A percentile compares a stretch with the other conserved stretches of the same genome.
Conservation (phyloP, 1,140 invertebrate genomes). For the Drosophila baimaii region DNA sequence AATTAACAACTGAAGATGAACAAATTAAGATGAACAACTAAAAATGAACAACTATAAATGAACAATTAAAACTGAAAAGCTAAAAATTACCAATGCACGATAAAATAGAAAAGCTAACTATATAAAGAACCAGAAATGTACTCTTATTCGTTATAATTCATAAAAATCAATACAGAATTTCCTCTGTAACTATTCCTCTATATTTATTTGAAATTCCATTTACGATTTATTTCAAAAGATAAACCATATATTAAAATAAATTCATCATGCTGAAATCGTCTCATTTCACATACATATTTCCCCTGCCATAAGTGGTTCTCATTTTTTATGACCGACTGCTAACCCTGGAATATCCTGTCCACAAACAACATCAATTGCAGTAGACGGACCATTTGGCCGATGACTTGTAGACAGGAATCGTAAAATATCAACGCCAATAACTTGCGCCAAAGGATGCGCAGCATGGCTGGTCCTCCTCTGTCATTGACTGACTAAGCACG, state of each 20-base stretch:
- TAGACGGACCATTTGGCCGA: slow-evolving; percentile 51
- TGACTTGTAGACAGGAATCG: slow-evolving; percentile 62
- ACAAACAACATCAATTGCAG: slow-evolving; percentile 45
- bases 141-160: too few species aligned
- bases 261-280: background rate
- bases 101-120: too few species aligned
- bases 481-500: slow-evolving; percentile 65
- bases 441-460: slow-evolving; percentile 39
- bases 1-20: background rate
- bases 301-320: slow-evolving; percentile 15
- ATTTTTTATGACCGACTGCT: slow-evolving; percentile 29
- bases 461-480: slow-evolving; percentile 20
- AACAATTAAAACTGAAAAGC: too few species aligned
- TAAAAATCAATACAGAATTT: background rate
- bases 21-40: background rate
- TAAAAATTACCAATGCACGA: too few species aligned
- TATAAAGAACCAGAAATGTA: too few species aligned
- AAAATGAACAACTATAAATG: background rate
- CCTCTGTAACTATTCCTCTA: too few species aligned
- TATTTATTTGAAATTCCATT: background rate
- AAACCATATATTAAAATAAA: slow-evolving; percentile 1
- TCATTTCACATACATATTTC: slow-evolving; percentile 6
- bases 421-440: slow-evolving; percentile 65
- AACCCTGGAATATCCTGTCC: slow-evolving; percentile 25
- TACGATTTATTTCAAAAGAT: background rate